These are phyloP conservation scores for Corythornis cristatus DNA, from an alignment of 2,113 vertebrate genomes.

Conservation along the genomic window DNA sequence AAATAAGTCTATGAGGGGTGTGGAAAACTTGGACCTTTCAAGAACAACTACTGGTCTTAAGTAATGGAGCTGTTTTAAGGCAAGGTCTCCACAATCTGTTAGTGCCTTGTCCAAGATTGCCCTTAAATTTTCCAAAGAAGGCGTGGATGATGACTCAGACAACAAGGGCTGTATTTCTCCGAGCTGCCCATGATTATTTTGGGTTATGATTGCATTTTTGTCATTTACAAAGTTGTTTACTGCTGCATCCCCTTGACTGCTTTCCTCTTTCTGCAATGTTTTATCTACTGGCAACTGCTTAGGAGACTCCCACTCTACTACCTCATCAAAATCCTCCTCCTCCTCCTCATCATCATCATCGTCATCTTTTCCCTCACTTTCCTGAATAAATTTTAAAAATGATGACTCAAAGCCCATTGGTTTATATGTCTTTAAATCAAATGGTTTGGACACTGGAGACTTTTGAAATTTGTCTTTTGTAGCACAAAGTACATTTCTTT, in stretches of 20 bases:
- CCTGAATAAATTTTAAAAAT: constrained; percentile 95
- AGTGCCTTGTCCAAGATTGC: constrained; percentile 94
- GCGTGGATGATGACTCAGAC: constrained; percentile 82
- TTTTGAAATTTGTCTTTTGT: constrained; percentile 79
- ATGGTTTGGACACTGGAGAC: constrained; percentile 72
- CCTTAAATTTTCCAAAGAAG: constrained; percentile 88
- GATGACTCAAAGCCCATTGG: constrained; percentile 95
- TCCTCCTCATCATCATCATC: constrained; percentile 61
- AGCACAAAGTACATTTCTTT: constrained; percentile 62
- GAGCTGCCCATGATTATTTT: constrained; percentile 72
- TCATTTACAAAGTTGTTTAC: constrained; percentile 77
- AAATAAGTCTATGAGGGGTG: constrained; percentile 86
- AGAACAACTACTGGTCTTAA: constrained; percentile 96
- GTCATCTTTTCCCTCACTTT: constrained; percentile 84
- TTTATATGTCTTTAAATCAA: constrained; percentile 90
- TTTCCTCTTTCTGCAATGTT: constrained; percentile 53
- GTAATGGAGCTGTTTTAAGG: constrained; percentile 98
- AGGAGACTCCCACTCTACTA: constrained; percentile 73
- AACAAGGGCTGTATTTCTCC: constrained; percentile 82
- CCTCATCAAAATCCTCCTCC: constrained; percentile 68
- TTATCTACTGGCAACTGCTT: constrained; percentile 65
- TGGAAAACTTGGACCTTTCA: constrained; percentile 89
- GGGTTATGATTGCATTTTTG: constrained; percentile 77
- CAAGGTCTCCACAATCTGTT: constrained; percentile 94
- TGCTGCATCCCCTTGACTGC: constrained; percentile 20